A percentile compares a stretch with the other conserved stretches of the same genome.
These are phyloP conservation scores for Florisuga fusca DNA, from an alignment of 2,797 vertebrate species.

Conservation along the genomic window DNA sequence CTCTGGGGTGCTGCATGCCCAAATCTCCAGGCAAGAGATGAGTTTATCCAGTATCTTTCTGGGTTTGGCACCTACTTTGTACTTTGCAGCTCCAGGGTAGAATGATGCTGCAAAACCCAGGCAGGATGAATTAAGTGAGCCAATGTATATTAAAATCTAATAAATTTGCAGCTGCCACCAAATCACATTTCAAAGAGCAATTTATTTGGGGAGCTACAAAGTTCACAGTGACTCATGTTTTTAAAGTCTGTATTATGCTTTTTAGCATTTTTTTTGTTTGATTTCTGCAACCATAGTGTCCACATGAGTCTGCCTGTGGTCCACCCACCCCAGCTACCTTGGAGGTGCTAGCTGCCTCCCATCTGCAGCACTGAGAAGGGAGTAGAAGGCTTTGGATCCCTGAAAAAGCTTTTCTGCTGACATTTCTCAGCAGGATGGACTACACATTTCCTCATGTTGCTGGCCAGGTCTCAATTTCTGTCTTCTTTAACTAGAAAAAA, in stretches of 20 bases:
- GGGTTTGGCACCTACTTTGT: neutral
- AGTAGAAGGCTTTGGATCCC: neutral
- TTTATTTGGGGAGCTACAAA: neutral
- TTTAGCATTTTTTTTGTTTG: neutral
- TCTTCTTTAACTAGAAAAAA: neutral
- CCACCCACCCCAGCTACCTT: rapidly evolving
- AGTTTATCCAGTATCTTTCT: neutral
- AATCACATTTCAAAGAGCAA: neutral
- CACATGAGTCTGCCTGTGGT: neutral
- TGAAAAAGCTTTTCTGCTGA: neutral
- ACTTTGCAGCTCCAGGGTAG: constrained; percentile 14
- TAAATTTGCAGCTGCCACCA: constrained; percentile 9
- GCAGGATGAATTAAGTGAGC: neutral
- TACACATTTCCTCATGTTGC: rapidly evolving
- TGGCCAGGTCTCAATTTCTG: neutral
- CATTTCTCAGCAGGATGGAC: neutral
- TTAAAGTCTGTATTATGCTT: neutral
- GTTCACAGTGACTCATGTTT: neutral
- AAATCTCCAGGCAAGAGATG: neutral
- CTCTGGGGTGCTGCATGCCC: neutral
- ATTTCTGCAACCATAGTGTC: neutral
- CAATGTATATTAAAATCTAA: constrained; percentile 4
- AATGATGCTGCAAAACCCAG: neutral
- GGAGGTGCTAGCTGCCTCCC: neutral
- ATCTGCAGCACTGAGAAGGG: rapidly evolving